Evolutionary conservation across 2,797 vertebrate species (phyloP).

Genomic region (Petrocephalus schoutedeni): DNA sequence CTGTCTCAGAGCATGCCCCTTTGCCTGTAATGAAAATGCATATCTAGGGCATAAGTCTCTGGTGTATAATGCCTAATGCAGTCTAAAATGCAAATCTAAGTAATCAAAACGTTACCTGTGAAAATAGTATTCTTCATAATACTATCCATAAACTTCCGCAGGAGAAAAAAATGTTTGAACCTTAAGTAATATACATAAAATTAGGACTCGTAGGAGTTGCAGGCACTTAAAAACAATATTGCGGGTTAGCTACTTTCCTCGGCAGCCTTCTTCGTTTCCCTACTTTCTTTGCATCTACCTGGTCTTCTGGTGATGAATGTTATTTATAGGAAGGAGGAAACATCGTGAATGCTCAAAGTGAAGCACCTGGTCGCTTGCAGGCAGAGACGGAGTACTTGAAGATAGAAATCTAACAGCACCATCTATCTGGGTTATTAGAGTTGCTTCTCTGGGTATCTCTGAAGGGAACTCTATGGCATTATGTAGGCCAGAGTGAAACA

Average conservation of each 20-base stretch:
- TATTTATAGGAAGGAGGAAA: slow-evolving; percentile 73
- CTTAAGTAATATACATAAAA: not conserved
- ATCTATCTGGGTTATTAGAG: slow-evolving; percentile 79
- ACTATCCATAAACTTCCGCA: not conserved
- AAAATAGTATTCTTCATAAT: not conserved
- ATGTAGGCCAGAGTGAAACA: slow-evolving; percentile 73
- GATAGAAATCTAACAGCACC: slow-evolving; percentile 70
- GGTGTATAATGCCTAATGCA: not conserved
- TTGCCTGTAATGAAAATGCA: not conserved
- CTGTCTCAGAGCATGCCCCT: too few relatives aligned
- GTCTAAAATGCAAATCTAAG: not conserved
- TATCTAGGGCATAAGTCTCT: not conserved
- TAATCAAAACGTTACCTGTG: not conserved
- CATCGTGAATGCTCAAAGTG: slow-evolving; percentile 64
- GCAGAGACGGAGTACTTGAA: slow-evolving; percentile 67
- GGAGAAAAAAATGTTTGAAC: not conserved
- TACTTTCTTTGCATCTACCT: slow-evolving; percentile 40
- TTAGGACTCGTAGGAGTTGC: not conserved
- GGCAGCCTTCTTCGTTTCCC: slow-evolving; percentile 30
- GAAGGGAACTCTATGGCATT: slow-evolving; percentile 62
- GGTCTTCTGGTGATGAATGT: slow-evolving; percentile 62
- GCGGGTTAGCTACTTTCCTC: slow-evolving; percentile 26
- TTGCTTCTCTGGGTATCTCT: slow-evolving; percentile 65
- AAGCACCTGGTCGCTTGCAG: slow-evolving; percentile 68
- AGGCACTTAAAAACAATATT: slow-evolving; percentile 24